Evolutionary conservation across 2,797 vertebrate species (phyloP), one percentile per base, ranked within the genome.

Genomic region (Yasuhikotakia modesta): DNA sequence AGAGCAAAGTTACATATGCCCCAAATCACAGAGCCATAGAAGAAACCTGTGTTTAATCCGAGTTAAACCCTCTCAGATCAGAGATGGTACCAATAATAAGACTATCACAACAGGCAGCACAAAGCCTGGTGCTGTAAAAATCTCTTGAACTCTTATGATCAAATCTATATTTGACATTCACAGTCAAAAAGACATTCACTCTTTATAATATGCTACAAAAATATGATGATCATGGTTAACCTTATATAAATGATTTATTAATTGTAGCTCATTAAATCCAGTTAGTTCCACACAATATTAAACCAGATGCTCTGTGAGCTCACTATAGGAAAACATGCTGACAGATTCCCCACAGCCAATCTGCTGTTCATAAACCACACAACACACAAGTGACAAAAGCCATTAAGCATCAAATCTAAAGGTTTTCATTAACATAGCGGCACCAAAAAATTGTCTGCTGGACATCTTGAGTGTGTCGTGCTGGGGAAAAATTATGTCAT

Each of bases 231-330:
- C 2, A 32, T 12, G 35, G 67, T 60, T 80, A 91, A 98, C 97
- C 96, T 98, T 99, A 82, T 98, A 99, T 82, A 97, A 83, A 0
- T 94, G 89, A 82, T 98, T 96, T 7, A 92, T 89, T 83, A 99
- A 99, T 80, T 95, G 92, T 32, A 95, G 87, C 85, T 99, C 97
- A 3, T 92, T 98, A 91, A 97, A 98, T 71, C 94, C 94, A 2
- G 90, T 87, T 35, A 99, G 90, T 78, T 98, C 95, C 22, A 95
- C 79, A 27, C 92, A 94, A 4, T 88, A 89, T 16, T 89, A 89
- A n/a, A 97, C 86, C 12, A 99, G 83, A 71, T 95, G 91, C 76
- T 97, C 96, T 3, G 95, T 89, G 82, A 99, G 89, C 93, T 96
- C 87, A 97, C 88, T 39, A 99, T 93, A 6, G 96, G 96, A 14